phyloP scores from a whole-genome alignment of 2,888 invertebrate genomes.

The Balanococcus diminutus region DNA sequence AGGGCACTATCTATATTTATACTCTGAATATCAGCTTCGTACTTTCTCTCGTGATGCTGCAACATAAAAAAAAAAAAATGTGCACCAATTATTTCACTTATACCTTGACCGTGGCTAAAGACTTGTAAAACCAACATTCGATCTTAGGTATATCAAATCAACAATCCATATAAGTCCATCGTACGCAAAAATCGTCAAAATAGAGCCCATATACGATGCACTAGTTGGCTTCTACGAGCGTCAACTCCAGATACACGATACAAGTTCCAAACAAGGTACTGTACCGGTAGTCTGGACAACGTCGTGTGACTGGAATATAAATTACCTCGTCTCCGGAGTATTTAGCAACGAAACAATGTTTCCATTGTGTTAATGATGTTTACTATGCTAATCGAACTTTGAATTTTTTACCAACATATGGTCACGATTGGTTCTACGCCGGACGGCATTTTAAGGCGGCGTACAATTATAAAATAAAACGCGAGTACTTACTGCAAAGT shows the following conservation, averaged over 20 bases:
- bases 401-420: background rate
- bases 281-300: constrained; percentile 11
- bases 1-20: constrained; percentile 60
- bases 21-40: constrained; percentile 62
- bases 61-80: constrained; percentile 56
- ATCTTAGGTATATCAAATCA: background rate
- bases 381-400: background rate
- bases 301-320: constrained; percentile 10
- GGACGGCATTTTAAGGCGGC: background rate
- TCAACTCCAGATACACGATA: background rate
- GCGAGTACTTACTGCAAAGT: no score
- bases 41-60: constrained; percentile 69
- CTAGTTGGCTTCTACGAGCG: background rate
- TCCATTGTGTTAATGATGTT: background rate
- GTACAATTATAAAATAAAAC: background rate
- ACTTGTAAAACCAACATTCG: background rate
- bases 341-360: constrained; percentile 1
- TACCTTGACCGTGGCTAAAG: background rate
- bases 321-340: background rate
- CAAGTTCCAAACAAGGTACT: constrained; percentile 40
- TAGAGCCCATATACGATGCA: background rate
- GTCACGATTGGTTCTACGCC: background rate
- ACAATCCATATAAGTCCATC: constrained; percentile 10
- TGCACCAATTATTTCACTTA: background rate
- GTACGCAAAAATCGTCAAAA: constrained; percentile 20